Evolutionary conservation across 1,140 invertebrate species (phyloP).

Genomic region (Bombus sylvicola): DNA sequence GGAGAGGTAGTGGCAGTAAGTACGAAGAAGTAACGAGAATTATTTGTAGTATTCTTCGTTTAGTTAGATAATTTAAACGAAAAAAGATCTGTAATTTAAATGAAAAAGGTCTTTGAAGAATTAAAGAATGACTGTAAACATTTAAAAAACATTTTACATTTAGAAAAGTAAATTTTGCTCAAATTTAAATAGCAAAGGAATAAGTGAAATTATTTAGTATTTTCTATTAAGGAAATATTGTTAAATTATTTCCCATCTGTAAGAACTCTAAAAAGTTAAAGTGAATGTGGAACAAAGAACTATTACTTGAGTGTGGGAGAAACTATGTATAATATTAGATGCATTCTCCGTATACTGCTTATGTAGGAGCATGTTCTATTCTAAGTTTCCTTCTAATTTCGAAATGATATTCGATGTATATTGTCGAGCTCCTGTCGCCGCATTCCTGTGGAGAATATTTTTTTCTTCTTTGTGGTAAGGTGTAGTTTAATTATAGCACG

Average conservation of each 20-base stretch:
- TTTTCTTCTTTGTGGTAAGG: slow-evolving; percentile 40
- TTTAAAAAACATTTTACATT: background rate
- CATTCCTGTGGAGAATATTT: slow-evolving; percentile 19
- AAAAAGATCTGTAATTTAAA: background rate
- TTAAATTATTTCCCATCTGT: background rate
- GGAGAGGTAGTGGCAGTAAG: too few species aligned
- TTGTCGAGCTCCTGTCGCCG: background rate
- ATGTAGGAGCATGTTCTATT: slow-evolving; percentile 3
- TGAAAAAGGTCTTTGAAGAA: background rate
- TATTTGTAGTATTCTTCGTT: background rate
- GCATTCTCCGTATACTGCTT: background rate
- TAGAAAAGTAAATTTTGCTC: background rate
- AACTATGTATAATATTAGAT: background rate
- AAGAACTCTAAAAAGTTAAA: background rate
- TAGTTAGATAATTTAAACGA: background rate
- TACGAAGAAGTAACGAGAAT: too few species aligned
- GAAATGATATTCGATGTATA: background rate
- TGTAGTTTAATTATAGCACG: slow-evolving; percentile 59
- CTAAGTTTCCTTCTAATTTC: slow-evolving; percentile 13
- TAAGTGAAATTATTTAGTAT: background rate
- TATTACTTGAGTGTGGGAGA: background rate
- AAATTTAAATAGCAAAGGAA: background rate
- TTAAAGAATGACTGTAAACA: background rate
- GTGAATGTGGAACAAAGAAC: background rate
- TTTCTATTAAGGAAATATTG: background rate